phyloP scores from a whole-genome alignment of 2,888 invertebrate species.

The Tiliacea citrago region DNA sequence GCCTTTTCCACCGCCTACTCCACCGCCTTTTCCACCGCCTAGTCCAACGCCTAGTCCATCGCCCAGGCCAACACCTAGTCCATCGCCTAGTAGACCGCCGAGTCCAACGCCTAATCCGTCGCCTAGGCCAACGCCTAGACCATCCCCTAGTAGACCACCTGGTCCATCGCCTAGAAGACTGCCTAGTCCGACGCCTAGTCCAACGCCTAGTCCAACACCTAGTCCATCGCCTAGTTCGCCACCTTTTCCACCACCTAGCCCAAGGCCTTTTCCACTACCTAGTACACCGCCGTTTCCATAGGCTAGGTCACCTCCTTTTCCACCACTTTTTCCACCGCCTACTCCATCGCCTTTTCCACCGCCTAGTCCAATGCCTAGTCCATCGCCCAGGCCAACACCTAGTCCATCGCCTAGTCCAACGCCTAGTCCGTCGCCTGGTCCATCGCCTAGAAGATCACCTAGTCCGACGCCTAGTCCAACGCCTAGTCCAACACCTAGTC shows the following conservation, averaged over 20 bases:
- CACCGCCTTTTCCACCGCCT: too few species aligned
- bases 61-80: not conserved
- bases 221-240: too few species aligned
- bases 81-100: not conserved
- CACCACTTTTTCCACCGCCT: slow-evolving; percentile 3
- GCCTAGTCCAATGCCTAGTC: slow-evolving; percentile 14
- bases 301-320: not conserved
- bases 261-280: slow-evolving; percentile 5
- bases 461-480: slow-evolving; percentile 32
- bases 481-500: too few species aligned
- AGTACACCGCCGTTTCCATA: slow-evolving; percentile 44
- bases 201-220: not conserved
- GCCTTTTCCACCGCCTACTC: too few species aligned
- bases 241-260: not conserved
- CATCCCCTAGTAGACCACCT: too few species aligned
- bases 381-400: slow-evolving; percentile 39
- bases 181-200: rapidly evolving
- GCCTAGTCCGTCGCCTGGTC: slow-evolving; percentile 8
- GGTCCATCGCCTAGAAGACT: slow-evolving; percentile 6
- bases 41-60: too few species aligned
- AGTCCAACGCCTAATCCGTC: not conserved
- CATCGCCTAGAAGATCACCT: slow-evolving; percentile 23
- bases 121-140: not conserved
- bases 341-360: not conserved
- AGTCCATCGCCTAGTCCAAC: slow-evolving; percentile 17